Evolutionary conservation across 2,888 invertebrate species (phyloP).

Genomic region (Pecten maximus): DNA sequence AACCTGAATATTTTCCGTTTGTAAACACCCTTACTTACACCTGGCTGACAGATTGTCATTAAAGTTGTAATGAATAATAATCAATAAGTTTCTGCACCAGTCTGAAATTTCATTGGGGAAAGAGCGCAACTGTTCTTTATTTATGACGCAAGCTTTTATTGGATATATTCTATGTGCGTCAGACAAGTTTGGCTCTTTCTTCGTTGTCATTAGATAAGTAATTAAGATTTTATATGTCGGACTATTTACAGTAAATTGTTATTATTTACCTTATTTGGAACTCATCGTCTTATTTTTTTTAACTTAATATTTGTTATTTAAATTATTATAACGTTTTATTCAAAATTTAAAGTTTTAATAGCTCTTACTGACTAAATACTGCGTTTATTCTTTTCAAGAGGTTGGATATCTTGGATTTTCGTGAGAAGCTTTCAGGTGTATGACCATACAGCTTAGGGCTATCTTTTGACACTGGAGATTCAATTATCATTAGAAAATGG

Average conservation of each 20-base stretch:
- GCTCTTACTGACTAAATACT: background rate
- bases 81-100: background rate
- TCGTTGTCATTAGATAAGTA: background rate
- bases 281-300: too few relatives aligned
- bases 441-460: background rate
- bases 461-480: background rate
- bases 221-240: too few relatives aligned
- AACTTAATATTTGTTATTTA: background rate
- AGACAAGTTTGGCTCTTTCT: background rate
- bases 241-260: too few relatives aligned
- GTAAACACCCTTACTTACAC: too few relatives aligned
- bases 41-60: background rate
- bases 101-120: background rate
- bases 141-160: background rate
- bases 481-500: background rate
- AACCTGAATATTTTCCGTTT: too few relatives aligned
- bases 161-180: background rate
- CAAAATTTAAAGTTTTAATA: background rate
- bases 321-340: background rate
- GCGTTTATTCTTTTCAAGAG: background rate
- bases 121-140: background rate
- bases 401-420: background rate
- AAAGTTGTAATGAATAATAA: background rate
- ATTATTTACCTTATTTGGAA: too few relatives aligned
- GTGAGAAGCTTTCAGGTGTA: conserved; percentile 25